Evolutionary conservation across 2,888 invertebrate genomes (phyloP), one percentile per base, ranked within the genome.

Genomic region (Lymantria dispar): DNA sequence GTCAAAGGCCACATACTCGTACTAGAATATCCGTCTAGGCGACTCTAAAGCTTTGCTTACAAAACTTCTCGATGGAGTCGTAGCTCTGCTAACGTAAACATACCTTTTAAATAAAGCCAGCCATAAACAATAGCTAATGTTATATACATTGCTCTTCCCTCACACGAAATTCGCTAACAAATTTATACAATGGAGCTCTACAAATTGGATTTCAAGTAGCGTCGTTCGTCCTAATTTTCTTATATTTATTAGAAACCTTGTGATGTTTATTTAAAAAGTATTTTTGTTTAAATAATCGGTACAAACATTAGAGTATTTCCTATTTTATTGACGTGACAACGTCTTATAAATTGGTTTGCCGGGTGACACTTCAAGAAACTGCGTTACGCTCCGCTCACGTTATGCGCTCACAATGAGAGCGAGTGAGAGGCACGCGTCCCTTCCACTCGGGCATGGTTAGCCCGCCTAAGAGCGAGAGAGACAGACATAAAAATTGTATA

Each of bases 161-260:
- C 37, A 37, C 36, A 44, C 15, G 15, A 37, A 33, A 44, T 44
- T 15, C 36, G 44, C 22, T 22, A 37, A 44, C 44, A 44, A 44
- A 44, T 44, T 44, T 36, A 36, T 37, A 44, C 44, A 37, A 44
- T 37, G 36, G 36, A 33, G 36, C 11, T 11, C 36, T 15, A 14
- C 37, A 44, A 44, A 44, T 44, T 44, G 44, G 22, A 44, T 44
- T 44, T 44, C 22, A 11, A 44, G 22, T 37, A 43, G 33, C 33
- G 31, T 37, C 36, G 15, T 13, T 33, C 29, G 43, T 31, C 13
- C 13, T 33, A 31, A 43, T 15, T 44, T 44, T 22, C n/a, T 12
- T 44, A 36, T 22, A 8, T 8, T 44, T 44, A 30, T 33, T 33
- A 33, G 8, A 44, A 37, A 33, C 33, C 13, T 43, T 12, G 30